These are phyloP conservation scores for Amiota communis DNA, from an alignment of 2,888 invertebrate genomes.

Conservation along the genomic window DNA sequence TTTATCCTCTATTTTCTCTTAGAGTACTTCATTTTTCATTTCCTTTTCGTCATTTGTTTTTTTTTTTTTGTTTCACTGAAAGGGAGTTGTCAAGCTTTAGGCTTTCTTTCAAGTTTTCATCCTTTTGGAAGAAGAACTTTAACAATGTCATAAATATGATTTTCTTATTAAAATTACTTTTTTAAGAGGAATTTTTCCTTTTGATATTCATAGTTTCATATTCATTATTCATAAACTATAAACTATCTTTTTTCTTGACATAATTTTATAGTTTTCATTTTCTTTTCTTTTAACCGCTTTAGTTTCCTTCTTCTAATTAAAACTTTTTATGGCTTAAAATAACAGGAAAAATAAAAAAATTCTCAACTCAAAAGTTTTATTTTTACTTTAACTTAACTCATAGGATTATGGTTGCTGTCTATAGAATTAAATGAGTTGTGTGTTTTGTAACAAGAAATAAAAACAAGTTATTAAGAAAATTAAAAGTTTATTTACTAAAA, in stretches of 20 bases:
- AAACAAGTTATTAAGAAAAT: too few species aligned
- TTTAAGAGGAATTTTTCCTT: not conserved
- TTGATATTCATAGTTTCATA: not conserved
- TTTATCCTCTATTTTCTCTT: too few species aligned
- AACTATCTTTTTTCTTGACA: not conserved
- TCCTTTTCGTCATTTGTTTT: too few species aligned
- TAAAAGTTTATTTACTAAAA: too few species aligned
- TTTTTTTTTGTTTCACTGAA: too few species aligned
- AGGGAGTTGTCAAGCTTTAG: not conserved
- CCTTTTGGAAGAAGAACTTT: not conserved
- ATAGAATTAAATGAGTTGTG: too few species aligned
- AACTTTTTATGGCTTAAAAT: constrained; percentile 2
- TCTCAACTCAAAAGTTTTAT: constrained; percentile 49
- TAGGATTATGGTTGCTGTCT: too few species aligned
- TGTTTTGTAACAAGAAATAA: too few species aligned
- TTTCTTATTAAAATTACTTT: not conserved
- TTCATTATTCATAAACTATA: not conserved
- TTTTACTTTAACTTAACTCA: constrained; percentile 46
- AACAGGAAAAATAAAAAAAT: not conserved
- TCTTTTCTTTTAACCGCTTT: not conserved
- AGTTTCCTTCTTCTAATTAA: constrained; percentile 19
- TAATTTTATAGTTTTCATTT: not conserved
- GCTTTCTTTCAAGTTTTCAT: not conserved
- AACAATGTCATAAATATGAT: constrained; percentile 8
- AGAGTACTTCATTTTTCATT: too few species aligned